phyloP scores from a whole-genome alignment of 2,113 vertebrate genomes.

The Paedocypris sp. region DNA sequence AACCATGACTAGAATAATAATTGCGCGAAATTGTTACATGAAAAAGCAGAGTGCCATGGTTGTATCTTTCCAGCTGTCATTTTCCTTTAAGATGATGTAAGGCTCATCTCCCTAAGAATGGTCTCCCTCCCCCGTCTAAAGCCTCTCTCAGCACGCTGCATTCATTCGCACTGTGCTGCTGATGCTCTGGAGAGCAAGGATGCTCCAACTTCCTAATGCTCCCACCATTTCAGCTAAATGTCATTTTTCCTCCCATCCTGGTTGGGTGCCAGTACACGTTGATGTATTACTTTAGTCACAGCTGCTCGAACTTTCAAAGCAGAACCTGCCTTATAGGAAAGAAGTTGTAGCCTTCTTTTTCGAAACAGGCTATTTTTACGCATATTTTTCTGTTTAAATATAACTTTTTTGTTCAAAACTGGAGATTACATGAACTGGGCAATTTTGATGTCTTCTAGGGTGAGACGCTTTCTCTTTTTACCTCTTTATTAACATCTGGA shows the following conservation, averaged over 20 bases:
- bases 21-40: not conserved
- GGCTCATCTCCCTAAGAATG: constrained; percentile 72
- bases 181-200: constrained; percentile 16
- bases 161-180: constrained; percentile 12
- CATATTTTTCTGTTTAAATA: too few species aligned
- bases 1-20: not conserved
- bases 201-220: constrained; percentile 9
- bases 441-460: not conserved
- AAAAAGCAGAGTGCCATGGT: not conserved
- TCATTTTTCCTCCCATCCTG: not conserved
- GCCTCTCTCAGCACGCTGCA: constrained; percentile 48
- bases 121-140: constrained; percentile 54
- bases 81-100: constrained; percentile 98
- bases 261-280: not conserved
- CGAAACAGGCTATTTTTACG: too few species aligned
- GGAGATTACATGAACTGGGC: not conserved
- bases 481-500: not conserved
- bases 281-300: not conserved
- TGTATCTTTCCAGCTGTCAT: constrained; percentile 54
- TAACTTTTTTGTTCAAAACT: not conserved
- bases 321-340: too few species aligned
- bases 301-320: too few species aligned
- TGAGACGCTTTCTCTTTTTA: constrained; percentile 1
- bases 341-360: not conserved
- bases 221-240: not conserved